phyloP scores from a whole-genome alignment of 2,888 invertebrate genomes.

The Spisula solida region DNA sequence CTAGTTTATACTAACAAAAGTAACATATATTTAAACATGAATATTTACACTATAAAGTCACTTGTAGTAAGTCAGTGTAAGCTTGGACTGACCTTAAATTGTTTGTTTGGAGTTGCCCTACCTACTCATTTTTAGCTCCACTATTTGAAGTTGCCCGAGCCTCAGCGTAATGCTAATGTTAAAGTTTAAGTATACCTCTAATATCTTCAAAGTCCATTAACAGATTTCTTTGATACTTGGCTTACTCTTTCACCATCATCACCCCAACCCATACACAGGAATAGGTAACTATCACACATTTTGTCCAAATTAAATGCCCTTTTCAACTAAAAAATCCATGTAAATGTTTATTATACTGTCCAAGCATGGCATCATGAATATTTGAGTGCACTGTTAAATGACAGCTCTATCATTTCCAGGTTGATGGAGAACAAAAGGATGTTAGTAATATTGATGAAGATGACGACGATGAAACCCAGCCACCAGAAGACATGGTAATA shows the following conservation, averaged over 20 bases:
- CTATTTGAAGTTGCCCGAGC: too few relatives aligned
- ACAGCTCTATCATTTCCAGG: neutral
- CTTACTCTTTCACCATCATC: too few relatives aligned
- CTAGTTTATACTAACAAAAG: neutral
- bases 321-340: too few relatives aligned
- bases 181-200: neutral
- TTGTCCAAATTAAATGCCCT: neutral
- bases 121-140: too few relatives aligned
- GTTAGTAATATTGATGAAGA: slow-evolving; percentile 6
- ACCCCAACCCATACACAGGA: too few relatives aligned
- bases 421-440: neutral
- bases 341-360: too few relatives aligned
- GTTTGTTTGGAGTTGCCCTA: too few relatives aligned
- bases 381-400: neutral
- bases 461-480: slow-evolving; percentile 1
- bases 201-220: neutral
- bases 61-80: neutral
- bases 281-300: too few relatives aligned
- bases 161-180: too few relatives aligned
- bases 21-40: neutral
- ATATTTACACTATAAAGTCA: neutral
- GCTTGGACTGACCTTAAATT: too few relatives aligned
- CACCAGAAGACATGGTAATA: neutral
- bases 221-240: too few relatives aligned
- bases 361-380: too few relatives aligned